Conservation (phyloP, 2,888 invertebrate genomes). For the Tigriopus californicus region DNA sequence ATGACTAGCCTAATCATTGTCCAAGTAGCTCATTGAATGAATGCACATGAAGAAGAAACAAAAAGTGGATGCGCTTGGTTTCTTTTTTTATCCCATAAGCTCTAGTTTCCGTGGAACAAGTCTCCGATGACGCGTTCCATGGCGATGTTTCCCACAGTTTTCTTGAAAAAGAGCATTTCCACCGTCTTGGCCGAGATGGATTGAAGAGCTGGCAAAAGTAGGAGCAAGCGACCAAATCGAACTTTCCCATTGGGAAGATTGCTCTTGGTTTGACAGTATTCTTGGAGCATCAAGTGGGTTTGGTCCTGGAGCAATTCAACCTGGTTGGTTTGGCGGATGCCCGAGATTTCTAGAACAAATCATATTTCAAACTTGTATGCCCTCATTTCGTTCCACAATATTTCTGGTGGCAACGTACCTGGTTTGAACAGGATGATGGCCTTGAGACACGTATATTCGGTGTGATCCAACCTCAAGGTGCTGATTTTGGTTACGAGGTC, state of each 20-base stretch:
- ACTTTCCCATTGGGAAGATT: slow-evolving; percentile 23
- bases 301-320: slow-evolving; percentile 52
- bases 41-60: too few relatives aligned
- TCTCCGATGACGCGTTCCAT: slow-evolving; percentile 49
- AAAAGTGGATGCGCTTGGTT: too few relatives aligned
- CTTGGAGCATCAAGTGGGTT: slow-evolving; percentile 52
- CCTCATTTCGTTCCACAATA: too few relatives aligned
- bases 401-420: too few relatives aligned
- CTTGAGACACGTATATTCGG: slow-evolving; percentile 68
- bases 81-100: too few relatives aligned
- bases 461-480: slow-evolving; percentile 49
- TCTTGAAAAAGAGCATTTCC: slow-evolving; percentile 54
- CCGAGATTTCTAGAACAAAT: slow-evolving; percentile 39
- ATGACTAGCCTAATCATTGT: too few relatives aligned
- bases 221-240: slow-evolving; percentile 51
- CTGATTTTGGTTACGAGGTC: slow-evolving; percentile 45
- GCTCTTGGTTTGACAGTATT: slow-evolving; percentile 35
- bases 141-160: slow-evolving; percentile 51
- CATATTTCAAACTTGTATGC: not conserved
- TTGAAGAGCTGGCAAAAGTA: slow-evolving; percentile 24
- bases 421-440: slow-evolving; percentile 59
- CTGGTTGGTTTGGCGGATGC: slow-evolving; percentile 38
- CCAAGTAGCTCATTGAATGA: too few relatives aligned
- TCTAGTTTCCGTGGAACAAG: slow-evolving; percentile 32
- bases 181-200: slow-evolving; percentile 34